Evolutionary conservation across 2,113 vertebrate genomes (phyloP), one percentile per base, ranked within the genome.

Genomic region (Falcunculus frontatus): DNA sequence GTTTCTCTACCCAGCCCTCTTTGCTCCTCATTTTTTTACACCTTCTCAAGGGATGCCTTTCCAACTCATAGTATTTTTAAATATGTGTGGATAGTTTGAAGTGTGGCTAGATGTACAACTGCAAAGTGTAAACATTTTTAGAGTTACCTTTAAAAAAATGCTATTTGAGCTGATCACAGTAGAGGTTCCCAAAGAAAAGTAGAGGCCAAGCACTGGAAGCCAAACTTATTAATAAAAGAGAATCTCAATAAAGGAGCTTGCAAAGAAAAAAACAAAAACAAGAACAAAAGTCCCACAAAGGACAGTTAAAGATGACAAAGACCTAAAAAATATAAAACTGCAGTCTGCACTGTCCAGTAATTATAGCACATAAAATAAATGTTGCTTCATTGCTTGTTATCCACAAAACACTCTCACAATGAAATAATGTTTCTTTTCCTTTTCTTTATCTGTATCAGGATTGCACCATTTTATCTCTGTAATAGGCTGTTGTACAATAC

Each of bases 401-500:
- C 92, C 86, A 63, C 46, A 62, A 83, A 92, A 65, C 49, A 60
- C 75, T 84, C 73, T 84, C 67, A 52, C 68, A 76, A 57, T 78
- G 86, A 97, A 97, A 92, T 91, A 64, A 46, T 67, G 62, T 84
- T 89, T 72, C 74, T 72, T 87, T 90, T 87, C 41, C 44, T 87
- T 80, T 93, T 75, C 53, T 86, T 11, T 72, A 74, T 57, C 80
- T 96, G 87, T 95, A 84, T 94, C 87, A 90, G 41, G 42, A 46
- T 84, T 88, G 80, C 47, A 49, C 46, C 32, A 50, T 88, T 93
- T 97, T 96, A 86, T 97, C 91, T 95, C 80, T 84, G 76, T 95
- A 92, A 85, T 56, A 57, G 80, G 41, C 57, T 97, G 33, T 78
- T 84, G 67, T 89, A 93, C 86, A 55, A 52, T 95, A 93, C 50